phyloP scores from a whole-genome alignment of 1,140 invertebrate genomes.

The Aphelinus certus region DNA sequence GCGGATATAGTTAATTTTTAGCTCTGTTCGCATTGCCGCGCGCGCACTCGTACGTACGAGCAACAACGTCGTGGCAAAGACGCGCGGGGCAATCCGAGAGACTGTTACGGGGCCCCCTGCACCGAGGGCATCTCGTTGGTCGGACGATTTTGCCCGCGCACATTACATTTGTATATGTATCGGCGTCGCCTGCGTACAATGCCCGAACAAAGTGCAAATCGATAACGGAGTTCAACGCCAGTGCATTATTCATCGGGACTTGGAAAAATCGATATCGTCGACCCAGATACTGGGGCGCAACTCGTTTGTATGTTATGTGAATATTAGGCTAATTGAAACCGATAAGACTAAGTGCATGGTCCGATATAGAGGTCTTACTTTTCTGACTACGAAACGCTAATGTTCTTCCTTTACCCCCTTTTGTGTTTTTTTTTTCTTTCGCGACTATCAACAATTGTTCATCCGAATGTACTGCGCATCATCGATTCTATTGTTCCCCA shows the following conservation, averaged over 20 bases:
- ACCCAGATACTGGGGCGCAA: not conserved
- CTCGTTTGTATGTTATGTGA: constrained; percentile 39
- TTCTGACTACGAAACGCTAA: constrained; percentile 18
- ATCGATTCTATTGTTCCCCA: not conserved
- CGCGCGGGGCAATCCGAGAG: constrained; percentile 1
- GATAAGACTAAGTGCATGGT: constrained; percentile 37
- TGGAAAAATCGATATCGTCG: constrained; percentile 17
- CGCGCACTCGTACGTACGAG: too few relatives aligned
- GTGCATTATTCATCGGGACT: constrained; percentile 3
- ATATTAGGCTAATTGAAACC: constrained; percentile 42
- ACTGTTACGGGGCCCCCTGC: constrained; percentile 1
- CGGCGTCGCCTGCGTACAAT: constrained; percentile 18
- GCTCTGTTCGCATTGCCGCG: too few relatives aligned
- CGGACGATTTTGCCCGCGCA: too few relatives aligned
- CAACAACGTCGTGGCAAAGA: too few relatives aligned
- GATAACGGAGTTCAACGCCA: not conserved
- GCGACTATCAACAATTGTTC: not conserved
- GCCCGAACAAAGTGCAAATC: not conserved
- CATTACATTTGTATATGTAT: not conserved
- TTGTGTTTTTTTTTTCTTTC: not conserved
- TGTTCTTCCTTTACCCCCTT: not conserved
- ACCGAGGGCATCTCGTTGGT: too few relatives aligned
- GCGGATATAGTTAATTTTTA: too few relatives aligned
- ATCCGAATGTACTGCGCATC: not conserved
- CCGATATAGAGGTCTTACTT: constrained; percentile 37